Conservation (phyloP, 1,140 invertebrate species). For the Calliopsis andreniformis region DNA sequence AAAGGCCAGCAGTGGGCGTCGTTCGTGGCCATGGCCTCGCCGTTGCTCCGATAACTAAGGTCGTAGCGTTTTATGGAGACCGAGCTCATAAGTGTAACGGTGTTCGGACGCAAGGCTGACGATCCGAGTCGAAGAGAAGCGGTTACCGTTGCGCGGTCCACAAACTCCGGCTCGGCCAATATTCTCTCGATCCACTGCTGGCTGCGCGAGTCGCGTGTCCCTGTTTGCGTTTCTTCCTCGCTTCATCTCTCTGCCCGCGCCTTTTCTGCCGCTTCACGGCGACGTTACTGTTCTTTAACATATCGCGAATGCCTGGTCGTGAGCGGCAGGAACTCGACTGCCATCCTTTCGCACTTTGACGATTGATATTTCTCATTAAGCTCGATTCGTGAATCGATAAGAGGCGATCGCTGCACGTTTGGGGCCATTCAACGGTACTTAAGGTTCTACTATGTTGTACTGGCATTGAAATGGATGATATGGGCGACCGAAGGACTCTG, state of each 20-base stretch:
- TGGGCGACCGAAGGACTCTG: too few species aligned
- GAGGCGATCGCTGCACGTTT: neutral
- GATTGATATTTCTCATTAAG: neutral
- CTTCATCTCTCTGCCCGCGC: conserved; percentile 15
- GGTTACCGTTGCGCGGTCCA: conserved; percentile 80
- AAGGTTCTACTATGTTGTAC: too few species aligned
- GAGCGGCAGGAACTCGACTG: neutral
- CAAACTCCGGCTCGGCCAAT: conserved; percentile 74
- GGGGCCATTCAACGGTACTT: neutral
- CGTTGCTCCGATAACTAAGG: conserved; percentile 56
- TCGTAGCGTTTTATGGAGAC: conserved; percentile 61
- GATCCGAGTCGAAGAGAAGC: conserved; percentile 63
- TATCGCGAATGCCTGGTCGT: conserved; percentile 5
- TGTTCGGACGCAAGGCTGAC: conserved; percentile 67
- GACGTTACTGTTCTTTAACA: conserved; percentile 12
- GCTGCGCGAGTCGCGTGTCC: conserved; percentile 47
- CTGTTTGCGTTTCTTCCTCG: conserved; percentile 38
- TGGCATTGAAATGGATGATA: too few species aligned
- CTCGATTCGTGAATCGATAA: neutral
- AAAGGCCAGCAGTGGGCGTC: conserved; percentile 40
- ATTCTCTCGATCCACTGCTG: conserved; percentile 47
- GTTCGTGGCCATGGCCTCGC: conserved; percentile 47
- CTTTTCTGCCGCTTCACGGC: conserved; percentile 23
- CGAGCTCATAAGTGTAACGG: conserved; percentile 79
- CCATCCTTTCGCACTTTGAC: neutral